Base-by-base conservation (phyloP, 2,888 invertebrate genomes). In the Autographa pulchrina region DNA sequence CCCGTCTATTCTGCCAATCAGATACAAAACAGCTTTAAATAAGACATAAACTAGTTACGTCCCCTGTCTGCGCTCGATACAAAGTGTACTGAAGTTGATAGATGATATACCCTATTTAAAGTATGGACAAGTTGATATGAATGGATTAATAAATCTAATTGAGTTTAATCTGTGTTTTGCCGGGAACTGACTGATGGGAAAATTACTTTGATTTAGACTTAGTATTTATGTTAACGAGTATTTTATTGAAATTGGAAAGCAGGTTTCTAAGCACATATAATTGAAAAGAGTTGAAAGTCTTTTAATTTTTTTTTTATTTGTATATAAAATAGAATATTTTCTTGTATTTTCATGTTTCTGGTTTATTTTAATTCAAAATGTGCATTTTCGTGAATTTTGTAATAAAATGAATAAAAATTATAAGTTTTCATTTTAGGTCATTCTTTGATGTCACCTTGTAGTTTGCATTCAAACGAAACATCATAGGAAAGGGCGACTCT, bases 101-200 rank as follows among this genome's bases (percentile, higher is more conserved):
- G 70, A 82, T 75, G 63, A 62, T 61, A 68, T 62, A 59, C 74
- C 54, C 35, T 77, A 65, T 71, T 71, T 67, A 56, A 25, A 56
- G 13, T 56, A 71, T 56, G 72, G 66, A 71, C 62, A 70, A 65
- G 62, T 48, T 20, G 4, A 16, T 62, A 56, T 63, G 62, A 75
- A 75, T 63, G 64, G 48, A 60, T 62, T 71, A 72, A 67, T 76
- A 77, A 48, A 77, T 77, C 59, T 62, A 76, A 76, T 77, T 80
- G 72, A 67, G 54, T 62, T 25, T 65, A 65, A 71, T 76, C 58
- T 59, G 62, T 59, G 62, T 38, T 62, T 41, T 25, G 43, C 63
- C 48, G 60, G 25, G 13, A 43, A 18, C 48, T 64, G 31, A 52
- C 62, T 65, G 59, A 77, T 70, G 65, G 62, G 77, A 62, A 77